Percentiles rank a stretch among this genome's conserved stretches.
These are phyloP conservation scores for Colaptes auratus DNA, from an alignment of 2,113 vertebrate genomes.

Conservation along the genomic window DNA sequence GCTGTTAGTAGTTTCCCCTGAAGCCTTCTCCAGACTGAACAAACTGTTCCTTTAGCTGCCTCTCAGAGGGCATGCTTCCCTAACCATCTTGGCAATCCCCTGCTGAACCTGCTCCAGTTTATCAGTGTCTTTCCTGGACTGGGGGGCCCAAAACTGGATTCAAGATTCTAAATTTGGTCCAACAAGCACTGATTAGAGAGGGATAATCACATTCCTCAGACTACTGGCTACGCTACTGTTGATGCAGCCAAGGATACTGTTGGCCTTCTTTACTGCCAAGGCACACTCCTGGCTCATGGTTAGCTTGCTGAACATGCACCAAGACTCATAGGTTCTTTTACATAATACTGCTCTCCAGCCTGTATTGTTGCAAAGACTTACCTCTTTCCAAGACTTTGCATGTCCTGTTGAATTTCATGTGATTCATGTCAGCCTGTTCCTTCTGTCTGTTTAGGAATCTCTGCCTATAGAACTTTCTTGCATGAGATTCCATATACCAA, in stretches of 20 bases:
- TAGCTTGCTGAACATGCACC: slow-evolving; percentile 34
- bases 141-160: slow-evolving; percentile 20
- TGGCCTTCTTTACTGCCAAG: slow-evolving; percentile 53
- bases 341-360: background rate
- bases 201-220: slow-evolving; percentile 55
- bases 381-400: background rate
- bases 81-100: slow-evolving; percentile 34
- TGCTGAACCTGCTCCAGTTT: slow-evolving; percentile 27
- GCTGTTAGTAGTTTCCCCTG: background rate
- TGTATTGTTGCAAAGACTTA: background rate
- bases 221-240: slow-evolving; percentile 52
- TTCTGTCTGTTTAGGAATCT: background rate
- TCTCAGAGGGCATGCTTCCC: background rate
- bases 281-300: slow-evolving; percentile 20
- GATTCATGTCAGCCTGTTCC: background rate
- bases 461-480: background rate
- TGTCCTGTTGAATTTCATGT: slow-evolving; percentile 9
- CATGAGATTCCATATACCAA: background rate
- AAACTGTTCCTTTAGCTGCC: slow-evolving; percentile 12
- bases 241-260: slow-evolving; percentile 46
- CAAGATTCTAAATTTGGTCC: slow-evolving; percentile 24
- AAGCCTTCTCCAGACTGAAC: background rate
- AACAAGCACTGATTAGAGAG: slow-evolving; percentile 40
- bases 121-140: slow-evolving; percentile 25
- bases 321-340: background rate